Evolutionary conservation across 1,140 invertebrate genomes (phyloP), one percentile per base, ranked within the genome.

Genomic region (Eubasilissa regina): DNA sequence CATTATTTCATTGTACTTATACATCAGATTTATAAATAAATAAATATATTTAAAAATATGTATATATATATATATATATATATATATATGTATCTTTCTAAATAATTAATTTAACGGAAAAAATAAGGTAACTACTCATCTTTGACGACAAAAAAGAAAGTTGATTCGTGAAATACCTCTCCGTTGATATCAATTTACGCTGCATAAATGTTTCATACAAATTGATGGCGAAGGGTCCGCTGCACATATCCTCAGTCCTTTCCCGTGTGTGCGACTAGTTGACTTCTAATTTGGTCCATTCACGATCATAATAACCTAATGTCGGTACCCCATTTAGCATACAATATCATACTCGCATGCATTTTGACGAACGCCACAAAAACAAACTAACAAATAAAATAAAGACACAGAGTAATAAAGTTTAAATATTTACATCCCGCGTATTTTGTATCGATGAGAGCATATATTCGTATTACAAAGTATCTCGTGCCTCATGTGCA

Each of bases 91-190:
- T n/a, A n/a, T n/a, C n/a, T 35, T 35, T 35, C 25, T 3, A 35
- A 35, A 3, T 35, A 35, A 35, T 35, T 35, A 3, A 35, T 35
- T 35, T 35, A 35, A 35, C 25, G 25, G 25, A 35, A 35, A 35
- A 35, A 35, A 35, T 35, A 35, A 35, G 1, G 25, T 6, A 35
- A 35, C 6, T 35, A 35, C 25, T 35, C 7, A 19, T 58, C 13
- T 35, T 35, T 15, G n/a, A 9, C 0, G 35, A 25, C 8, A 51
- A 55, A 58, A 75, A 75, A 62, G 12, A 17, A 44, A 64, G 35
- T 60, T 77, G 47, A 81, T 81, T 81, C 78, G 80, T 78, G 74
- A 74, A 78, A 77, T 43, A 51, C n/a, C 74, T 47, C 44, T 48
- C 13, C 21, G 56, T 58, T 1, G 51, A 73, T 81, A 81, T 75